Conservation (phyloP, 2,888 invertebrate species). For the Pristionchus fissidentatus region DNA sequence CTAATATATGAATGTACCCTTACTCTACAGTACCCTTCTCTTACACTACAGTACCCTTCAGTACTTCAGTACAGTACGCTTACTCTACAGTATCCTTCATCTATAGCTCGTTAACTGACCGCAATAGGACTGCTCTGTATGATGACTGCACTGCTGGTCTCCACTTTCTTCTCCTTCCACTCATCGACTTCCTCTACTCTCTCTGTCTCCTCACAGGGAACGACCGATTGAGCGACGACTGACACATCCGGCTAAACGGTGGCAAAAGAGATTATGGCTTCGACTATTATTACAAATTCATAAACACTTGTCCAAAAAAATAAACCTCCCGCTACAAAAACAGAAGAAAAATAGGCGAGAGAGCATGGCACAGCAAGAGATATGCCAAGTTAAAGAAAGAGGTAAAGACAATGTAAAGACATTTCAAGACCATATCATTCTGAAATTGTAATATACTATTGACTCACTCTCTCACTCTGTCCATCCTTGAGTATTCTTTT, state of each 20-base stretch:
- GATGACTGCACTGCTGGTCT: conserved; percentile 12
- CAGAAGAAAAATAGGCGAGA: no score
- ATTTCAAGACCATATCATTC: background rate
- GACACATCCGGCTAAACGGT: conserved; percentile 25
- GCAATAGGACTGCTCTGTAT: conserved; percentile 10
- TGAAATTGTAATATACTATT: background rate
- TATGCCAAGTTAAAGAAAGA: background rate
- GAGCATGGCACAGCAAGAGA: background rate
- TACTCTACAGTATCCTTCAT: background rate
- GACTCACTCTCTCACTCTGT: conserved; percentile 38
- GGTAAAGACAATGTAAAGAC: background rate
- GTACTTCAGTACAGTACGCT: no score
- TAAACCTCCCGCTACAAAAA: background rate
- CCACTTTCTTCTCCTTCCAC: background rate
- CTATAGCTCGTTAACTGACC: conserved; percentile 12
- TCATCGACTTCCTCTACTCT: conserved; percentile 2
- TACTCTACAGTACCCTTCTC: background rate
- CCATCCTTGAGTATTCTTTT: conserved; percentile 47
- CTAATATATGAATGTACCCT: no score
- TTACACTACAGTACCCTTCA: background rate
- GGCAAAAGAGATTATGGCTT: no score
- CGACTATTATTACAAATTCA: background rate
- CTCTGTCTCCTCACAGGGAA: conserved; percentile 15
- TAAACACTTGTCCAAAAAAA: no score
- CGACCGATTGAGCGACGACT: conserved; percentile 41